Base-by-base conservation (phyloP, 2,113 vertebrate genomes). In the Daphoenositta chrysoptera region DNA sequence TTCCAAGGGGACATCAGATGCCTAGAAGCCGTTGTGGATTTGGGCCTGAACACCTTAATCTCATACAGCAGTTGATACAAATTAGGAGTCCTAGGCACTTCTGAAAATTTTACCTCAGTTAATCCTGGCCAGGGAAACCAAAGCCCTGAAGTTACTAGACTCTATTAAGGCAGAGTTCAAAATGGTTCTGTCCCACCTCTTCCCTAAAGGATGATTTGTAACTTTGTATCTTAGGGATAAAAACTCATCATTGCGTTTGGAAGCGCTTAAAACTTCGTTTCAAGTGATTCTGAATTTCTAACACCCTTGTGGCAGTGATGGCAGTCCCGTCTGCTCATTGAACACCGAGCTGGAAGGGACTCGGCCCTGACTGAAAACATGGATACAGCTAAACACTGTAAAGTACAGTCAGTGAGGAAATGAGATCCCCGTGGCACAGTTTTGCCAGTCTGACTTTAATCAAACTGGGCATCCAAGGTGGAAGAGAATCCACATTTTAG, bases 131-230 rank as follows among this genome's bases (percentile, higher is more conserved):
- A 83, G 71, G 91, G 87, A 91, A 93, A 76, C 22, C 69, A 91
- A 93, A 89, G 73, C 89, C 93, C 78, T 84, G 81, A 91, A 84
- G 53, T 75, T 84, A 72, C 75, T 83, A 73, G 87, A 84, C 89
- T 93, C 92, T 45, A 28, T 91, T 96, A 96, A 96, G 95, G 93
- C 94, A 94, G 95, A 95, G 85, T 88, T 90, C 81, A 69, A 93
- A 84, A 91, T 19, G 40, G 48, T 82, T 91, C 83, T 89, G 87
- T 84, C 48, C 65, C 14, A 69, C 47, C 20, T 82, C 44, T 79
- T 84, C 45, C 87, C 42, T 76, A 45, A 47, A 42, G 51, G 8
- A 66, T 6, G 9, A 26, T n/a, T 64, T 80, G 6, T 58, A 63
- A 51, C 71, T 77, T 57, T 13, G 14, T 28, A 70, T 72, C 42